Evolutionary conservation across 2,888 invertebrate species (phyloP).

Genomic region (Agrilus mali): DNA sequence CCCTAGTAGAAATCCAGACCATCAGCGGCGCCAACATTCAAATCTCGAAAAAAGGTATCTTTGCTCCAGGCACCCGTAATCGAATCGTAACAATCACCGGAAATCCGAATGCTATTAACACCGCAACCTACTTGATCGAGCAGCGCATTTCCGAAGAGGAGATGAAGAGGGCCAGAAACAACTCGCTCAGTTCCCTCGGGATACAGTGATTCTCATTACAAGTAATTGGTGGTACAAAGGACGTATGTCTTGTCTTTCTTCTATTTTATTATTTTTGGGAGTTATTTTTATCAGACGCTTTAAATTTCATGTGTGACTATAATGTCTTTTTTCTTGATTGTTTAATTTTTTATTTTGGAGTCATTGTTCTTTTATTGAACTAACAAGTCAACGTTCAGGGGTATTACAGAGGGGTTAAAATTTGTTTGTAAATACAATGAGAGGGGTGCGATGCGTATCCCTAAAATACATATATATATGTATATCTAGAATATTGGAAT

Average conservation of each 20-base stretch:
- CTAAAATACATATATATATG: too few species aligned
- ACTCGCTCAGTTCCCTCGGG: conserved; percentile 54
- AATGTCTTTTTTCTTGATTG: too few species aligned
- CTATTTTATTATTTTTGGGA: too few species aligned
- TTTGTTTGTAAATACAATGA: not conserved
- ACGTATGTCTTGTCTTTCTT: too few species aligned
- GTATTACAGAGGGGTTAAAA: not conserved
- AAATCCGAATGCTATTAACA: conserved; percentile 73
- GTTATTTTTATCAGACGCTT: too few species aligned
- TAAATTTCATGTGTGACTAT: too few species aligned
- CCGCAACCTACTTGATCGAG: conserved; percentile 91
- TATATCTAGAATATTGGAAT: too few species aligned
- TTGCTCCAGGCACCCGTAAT: conserved; percentile 93
- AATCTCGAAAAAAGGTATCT: conserved; percentile 96
- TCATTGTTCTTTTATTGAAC: too few species aligned
- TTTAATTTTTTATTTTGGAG: too few species aligned
- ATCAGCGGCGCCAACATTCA: conserved; percentile 95
- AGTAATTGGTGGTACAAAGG: too few species aligned
- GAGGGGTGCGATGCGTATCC: not conserved
- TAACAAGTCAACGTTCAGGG: too few species aligned
- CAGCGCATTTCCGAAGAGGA: conserved; percentile 95
- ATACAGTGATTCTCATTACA: conserved; percentile 45
- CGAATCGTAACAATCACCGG: conserved; percentile 94
- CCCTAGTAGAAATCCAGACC: conserved; percentile 94
- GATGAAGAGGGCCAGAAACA: conserved; percentile 85